Percentiles rank a stretch among this genome's conserved stretches.
Conservation (phyloP, 2,797 vertebrate genomes). For the Pampus argenteus region DNA sequence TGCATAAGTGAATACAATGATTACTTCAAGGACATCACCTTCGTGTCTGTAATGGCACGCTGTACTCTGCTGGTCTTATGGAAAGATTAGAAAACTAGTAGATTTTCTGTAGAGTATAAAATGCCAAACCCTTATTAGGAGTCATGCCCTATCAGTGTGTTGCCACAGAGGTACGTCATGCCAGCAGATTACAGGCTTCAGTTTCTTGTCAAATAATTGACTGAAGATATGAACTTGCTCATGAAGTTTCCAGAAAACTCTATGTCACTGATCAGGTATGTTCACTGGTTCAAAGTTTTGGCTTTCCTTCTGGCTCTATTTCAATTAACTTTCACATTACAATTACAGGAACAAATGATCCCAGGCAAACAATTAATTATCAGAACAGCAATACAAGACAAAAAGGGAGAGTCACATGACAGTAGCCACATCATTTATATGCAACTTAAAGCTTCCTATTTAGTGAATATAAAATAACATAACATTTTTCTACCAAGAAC, state of each 20-base stretch:
- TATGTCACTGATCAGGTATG: constrained; percentile 7
- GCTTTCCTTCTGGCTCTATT: constrained; percentile 5
- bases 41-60: background rate
- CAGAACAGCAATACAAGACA: background rate
- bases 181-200: constrained; percentile 2
- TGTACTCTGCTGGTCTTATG: background rate
- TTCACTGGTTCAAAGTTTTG: background rate
- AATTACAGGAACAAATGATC: background rate
- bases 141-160: constrained; percentile 1
- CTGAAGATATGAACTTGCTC: constrained; percentile 23
- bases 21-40: background rate
- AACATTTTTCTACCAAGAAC: background rate
- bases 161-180: constrained; percentile 32
- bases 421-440: background rate
- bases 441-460: background rate
- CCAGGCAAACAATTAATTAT: background rate
- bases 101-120: background rate
- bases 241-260: background rate
- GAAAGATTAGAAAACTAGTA: background rate
- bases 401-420: background rate
- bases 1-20: too few relatives aligned
- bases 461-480: background rate
- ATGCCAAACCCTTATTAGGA: background rate
- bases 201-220: constrained; percentile 10
- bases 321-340: background rate